Conservation (phyloP, 2,113 vertebrate species). For the Ceyx margarethae region DNA sequence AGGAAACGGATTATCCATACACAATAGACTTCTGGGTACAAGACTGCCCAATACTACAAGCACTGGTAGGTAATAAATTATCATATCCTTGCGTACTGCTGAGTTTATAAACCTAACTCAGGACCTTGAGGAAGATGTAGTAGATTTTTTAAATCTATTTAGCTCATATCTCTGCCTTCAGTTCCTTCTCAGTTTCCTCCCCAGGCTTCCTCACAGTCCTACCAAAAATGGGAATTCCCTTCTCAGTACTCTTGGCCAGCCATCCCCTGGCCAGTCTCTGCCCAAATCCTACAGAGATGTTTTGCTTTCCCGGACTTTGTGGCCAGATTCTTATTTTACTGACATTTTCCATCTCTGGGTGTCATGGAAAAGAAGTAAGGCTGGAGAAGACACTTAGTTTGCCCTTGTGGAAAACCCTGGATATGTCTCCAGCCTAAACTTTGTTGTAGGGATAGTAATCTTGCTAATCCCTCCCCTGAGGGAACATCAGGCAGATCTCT, state of each 20-base stretch:
- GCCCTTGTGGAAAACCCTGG: neutral
- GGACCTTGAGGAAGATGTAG: neutral
- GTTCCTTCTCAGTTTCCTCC: neutral
- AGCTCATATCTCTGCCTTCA: neutral
- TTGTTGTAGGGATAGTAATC: neutral
- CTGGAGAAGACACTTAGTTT: neutral
- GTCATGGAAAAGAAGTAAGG: neutral
- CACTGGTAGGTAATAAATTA: neutral
- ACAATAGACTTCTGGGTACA: neutral
- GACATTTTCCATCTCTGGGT: neutral
- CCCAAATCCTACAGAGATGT: neutral
- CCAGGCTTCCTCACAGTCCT: neutral
- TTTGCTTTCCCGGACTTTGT: neutral
- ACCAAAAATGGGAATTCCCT: neutral
- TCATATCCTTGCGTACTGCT: neutral
- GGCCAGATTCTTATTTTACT: neutral
- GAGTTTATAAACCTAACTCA: neutral
- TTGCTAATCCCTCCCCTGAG: neutral
- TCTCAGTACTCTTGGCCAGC: neutral
- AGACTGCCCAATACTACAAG: neutral
- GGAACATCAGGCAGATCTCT: neutral
- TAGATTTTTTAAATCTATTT: neutral
- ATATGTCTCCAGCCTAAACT: neutral
- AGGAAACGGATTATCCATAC: neutral
- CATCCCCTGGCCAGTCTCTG: neutral